Percentiles rank a stretch among this genome's conserved stretches.
phyloP scores from a whole-genome alignment of 2,888 invertebrate species.

The Liodrosophila aerea region DNA sequence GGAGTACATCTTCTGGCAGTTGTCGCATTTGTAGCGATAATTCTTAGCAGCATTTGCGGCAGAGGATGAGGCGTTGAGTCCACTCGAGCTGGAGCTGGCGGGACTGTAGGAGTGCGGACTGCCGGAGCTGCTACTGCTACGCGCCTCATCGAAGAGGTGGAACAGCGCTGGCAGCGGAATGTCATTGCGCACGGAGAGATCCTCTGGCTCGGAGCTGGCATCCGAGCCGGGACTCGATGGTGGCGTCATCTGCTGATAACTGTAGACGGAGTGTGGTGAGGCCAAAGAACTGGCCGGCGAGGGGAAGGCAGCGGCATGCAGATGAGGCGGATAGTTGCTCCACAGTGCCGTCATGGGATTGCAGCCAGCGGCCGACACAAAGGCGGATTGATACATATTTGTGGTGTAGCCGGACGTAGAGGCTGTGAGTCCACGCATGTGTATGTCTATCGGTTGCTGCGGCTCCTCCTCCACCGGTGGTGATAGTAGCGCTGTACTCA shows the following conservation, averaged over 20 bases:
- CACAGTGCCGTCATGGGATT: conserved; percentile 76
- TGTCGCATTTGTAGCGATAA: conserved; percentile 92
- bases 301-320: conserved; percentile 53
- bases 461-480: conserved; percentile 55
- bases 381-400: conserved; percentile 75
- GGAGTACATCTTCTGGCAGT: conserved; percentile 97
- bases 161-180: conserved; percentile 80
- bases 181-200: conserved; percentile 80
- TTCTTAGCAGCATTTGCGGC: conserved; percentile 50
- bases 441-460: conserved; percentile 70
- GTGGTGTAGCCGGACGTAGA: conserved; percentile 71
- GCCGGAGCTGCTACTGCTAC: conserved; percentile 40
- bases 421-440: conserved; percentile 77
- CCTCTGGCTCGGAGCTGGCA: conserved; percentile 79
- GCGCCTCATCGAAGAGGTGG: conserved; percentile 74
- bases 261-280: conserved; percentile 66
- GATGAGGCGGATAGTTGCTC: conserved; percentile 71
- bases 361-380: conserved; percentile 77
- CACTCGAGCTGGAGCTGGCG: conserved; percentile 17
- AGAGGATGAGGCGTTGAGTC: neutral
- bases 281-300: conserved; percentile 71
- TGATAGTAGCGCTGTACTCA: conserved; percentile 67
- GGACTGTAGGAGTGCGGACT: conserved; percentile 36
- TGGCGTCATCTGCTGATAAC: conserved; percentile 78
- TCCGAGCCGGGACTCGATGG: conserved; percentile 80